phyloP scores from a whole-genome alignment of 2,113 vertebrate genomes.

The Tenebrosternarchus preto region DNA sequence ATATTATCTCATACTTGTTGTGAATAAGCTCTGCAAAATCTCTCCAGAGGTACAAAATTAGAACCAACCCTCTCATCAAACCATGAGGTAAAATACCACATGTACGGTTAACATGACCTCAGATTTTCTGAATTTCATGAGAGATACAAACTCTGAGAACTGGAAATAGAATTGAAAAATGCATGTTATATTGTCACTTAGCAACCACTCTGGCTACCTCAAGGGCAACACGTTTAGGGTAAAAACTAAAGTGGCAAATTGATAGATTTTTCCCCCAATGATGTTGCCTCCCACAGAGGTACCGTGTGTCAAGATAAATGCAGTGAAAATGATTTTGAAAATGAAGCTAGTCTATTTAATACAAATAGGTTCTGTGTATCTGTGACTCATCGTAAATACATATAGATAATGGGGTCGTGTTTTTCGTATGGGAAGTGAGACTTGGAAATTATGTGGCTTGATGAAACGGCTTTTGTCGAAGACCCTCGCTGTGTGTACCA shows the following conservation, averaged over 20 bases:
- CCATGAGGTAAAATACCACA: neutral
- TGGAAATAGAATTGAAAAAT: conserved; percentile 1
- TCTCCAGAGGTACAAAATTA: too few species aligned
- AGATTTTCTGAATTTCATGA: conserved; percentile 15
- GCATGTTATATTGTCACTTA: conserved; percentile 20
- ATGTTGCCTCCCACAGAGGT: neutral
- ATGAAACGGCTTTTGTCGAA: too few species aligned
- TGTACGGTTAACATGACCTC: neutral
- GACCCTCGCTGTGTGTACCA: too few species aligned
- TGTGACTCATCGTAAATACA: too few species aligned
- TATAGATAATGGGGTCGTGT: too few species aligned
- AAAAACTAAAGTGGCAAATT: conserved; percentile 4
- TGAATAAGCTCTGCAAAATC: too few species aligned
- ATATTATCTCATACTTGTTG: too few species aligned
- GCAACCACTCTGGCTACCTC: neutral
- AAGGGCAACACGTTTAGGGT: neutral
- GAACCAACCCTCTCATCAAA: too few species aligned
- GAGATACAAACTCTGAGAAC: neutral
- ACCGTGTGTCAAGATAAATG: neutral
- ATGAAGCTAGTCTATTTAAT: neutral
- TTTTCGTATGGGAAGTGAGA: too few species aligned
- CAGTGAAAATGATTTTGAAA: neutral
- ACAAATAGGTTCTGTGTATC: neutral
- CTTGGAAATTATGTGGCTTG: too few species aligned
- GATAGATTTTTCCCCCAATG: neutral